Conservation (phyloP, 2,113 vertebrate species). For the Glareola pratincola region DNA sequence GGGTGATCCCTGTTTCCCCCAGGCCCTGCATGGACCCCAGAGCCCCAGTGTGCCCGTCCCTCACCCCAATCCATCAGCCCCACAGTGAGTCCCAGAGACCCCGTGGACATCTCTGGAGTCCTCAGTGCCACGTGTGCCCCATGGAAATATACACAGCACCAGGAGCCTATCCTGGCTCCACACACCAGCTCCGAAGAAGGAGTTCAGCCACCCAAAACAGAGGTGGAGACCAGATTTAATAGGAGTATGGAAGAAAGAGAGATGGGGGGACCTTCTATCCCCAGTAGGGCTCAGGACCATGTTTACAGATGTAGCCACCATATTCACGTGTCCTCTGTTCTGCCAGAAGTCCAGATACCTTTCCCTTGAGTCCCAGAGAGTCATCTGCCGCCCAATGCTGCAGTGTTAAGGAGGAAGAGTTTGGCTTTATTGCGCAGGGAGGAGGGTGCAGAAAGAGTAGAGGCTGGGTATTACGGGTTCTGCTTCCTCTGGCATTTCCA, state of each 20-base stretch:
- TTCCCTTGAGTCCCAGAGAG: not conserved
- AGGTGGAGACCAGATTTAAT: not conserved
- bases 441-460: not conserved
- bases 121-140: not conserved
- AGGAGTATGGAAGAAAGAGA: not conserved
- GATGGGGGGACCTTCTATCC: not conserved
- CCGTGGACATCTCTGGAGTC: not conserved
- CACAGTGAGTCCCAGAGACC: not conserved
- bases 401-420: not conserved
- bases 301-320: not conserved
- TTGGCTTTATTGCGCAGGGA: not conserved
- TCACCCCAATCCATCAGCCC: not conserved
- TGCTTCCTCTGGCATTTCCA: not conserved
- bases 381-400: not conserved
- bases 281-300: not conserved
- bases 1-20: not conserved
- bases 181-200: not conserved
- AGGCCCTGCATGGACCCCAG: not conserved
- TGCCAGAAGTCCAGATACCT: not conserved
- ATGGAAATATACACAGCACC: not conserved
- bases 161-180: not conserved
- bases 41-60: not conserved
- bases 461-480: not conserved
- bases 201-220: not conserved
- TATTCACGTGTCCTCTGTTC: not conserved